Evolutionary conservation across 2,113 vertebrate genomes (phyloP), one percentile per base, ranked within the genome.

Genomic region (Spermophilus dauricus): DNA sequence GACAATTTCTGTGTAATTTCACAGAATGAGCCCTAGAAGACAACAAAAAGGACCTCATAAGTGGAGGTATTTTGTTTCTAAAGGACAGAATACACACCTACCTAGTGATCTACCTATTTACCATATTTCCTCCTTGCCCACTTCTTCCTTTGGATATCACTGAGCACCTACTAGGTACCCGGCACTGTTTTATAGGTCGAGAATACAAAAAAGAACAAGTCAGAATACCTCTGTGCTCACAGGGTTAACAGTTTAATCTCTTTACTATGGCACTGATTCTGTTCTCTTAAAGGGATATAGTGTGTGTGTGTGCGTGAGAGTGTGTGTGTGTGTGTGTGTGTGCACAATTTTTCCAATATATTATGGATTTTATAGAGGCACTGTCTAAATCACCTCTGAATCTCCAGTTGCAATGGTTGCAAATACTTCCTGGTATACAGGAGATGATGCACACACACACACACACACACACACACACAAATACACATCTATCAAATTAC

Each of bases 21-120:
- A 72, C 20, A 89, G 80, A 92, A 94, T 16, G 18, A 96, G 37
- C 24, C 42, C 39, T 26, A n/a, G n/a, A 61, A 67, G 12, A 70
- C 26, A 58, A 34, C 13, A 84, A 65, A n/a, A 8, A 70, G 42
- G 5, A 89, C 89, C 93, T 10, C 4, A 14, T 65, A 95, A 37
- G 16, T 83, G 7, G 1, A 48, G 17, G 37, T 22, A 56, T 89
- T 94, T 87, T 42, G 83, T 67, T 95, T 34, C n/a, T 85, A n/a
- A 32, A 97, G 58, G 51, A 53, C 9, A 91, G 32, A 84, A 48
- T 48, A 12, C 28, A 75, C 2, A 75, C 8, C 34, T 51, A 30
- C 8, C 28, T 39, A 70, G 9, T 11, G 9, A 67, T 67, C 30
- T 58, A 45, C 4, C 14, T 10, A 56, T 9, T n/a, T 37, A 17